Conservation (phyloP, 2,113 vertebrate species). For the Sardina pilchardus region DNA sequence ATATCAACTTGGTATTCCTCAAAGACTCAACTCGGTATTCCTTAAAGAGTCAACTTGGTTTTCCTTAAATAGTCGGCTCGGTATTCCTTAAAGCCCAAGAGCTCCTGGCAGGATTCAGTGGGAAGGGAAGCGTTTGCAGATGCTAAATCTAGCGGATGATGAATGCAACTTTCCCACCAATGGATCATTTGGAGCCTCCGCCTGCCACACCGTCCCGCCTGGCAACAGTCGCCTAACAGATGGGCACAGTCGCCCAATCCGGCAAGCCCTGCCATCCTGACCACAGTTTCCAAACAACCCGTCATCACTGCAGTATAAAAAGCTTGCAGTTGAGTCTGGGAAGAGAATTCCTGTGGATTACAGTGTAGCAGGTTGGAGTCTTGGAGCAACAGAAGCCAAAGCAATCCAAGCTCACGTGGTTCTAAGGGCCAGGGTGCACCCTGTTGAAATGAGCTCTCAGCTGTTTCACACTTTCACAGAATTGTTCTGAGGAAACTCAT, state of each 20-base stretch:
- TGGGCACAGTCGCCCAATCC: slow-evolving; percentile 34
- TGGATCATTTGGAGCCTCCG: slow-evolving; percentile 40
- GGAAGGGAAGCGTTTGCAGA: slow-evolving; percentile 19
- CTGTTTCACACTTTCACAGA: neutral
- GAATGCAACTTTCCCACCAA: slow-evolving; percentile 31
- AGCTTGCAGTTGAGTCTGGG: neutral
- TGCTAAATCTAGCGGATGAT: slow-evolving; percentile 38
- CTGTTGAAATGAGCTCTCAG: neutral
- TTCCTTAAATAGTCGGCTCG: neutral
- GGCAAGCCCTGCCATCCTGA: slow-evolving; percentile 34
- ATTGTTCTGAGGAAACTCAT: neutral
- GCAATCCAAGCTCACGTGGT: slow-evolving; percentile 1
- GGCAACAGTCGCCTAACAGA: slow-evolving; percentile 31
- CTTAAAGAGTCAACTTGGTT: too few relatives aligned
- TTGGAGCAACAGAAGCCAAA: slow-evolving; percentile 28
- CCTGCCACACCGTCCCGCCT: slow-evolving; percentile 37
- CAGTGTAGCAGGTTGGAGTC: slow-evolving; percentile 31
- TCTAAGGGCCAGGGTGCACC: neutral
- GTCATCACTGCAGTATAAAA: slow-evolving; percentile 13
- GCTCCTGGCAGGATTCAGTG: neutral
- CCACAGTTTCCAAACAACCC: slow-evolving; percentile 44
- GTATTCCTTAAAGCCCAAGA: slow-evolving; percentile 16
- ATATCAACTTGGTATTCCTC: too few relatives aligned
- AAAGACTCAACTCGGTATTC: neutral
- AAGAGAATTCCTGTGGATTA: rapidly evolving